Percentiles rank a stretch among this genome's conserved stretches.
Conservation (phyloP, 2,797 vertebrate genomes). For the Danionella dracula region DNA sequence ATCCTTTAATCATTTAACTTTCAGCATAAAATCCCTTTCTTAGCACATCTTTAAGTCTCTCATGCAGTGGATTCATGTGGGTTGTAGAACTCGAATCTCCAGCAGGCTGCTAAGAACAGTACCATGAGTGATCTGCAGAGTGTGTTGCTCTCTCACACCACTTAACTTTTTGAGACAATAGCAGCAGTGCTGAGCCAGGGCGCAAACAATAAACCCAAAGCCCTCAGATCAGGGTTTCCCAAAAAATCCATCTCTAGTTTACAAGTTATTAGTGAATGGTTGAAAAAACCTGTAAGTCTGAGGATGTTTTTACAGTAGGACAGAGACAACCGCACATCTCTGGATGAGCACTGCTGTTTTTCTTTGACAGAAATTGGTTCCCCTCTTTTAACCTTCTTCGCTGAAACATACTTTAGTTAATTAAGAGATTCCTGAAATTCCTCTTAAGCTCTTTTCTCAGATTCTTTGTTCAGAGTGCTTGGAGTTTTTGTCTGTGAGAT, state of each 20-base stretch:
- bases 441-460: conserved; percentile 5
- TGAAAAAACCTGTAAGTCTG: not conserved
- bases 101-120: conserved; percentile 13
- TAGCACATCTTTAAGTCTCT: not conserved
- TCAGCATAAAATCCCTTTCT: no score
- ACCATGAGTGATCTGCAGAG: no score
- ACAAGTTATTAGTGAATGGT: not conserved
- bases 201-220: conserved; percentile 25
- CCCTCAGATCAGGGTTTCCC: conserved; percentile 9
- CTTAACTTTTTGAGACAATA: conserved; percentile 15
- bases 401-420: conserved; percentile 11
- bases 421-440: conserved; percentile 20
- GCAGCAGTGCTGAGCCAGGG: conserved; percentile 21
- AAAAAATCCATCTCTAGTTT: conserved; percentile 25
- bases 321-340: not conserved
- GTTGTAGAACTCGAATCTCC: not conserved
- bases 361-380: conserved; percentile 1
- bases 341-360: conserved; percentile 10
- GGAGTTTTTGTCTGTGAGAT: not conserved
- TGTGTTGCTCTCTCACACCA: conserved; percentile 18
- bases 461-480: conserved; percentile 8
- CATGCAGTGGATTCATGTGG: not conserved
- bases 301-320: conserved; percentile 3
- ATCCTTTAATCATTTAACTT: no score
- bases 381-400: conserved; percentile 2